Percentiles rank a stretch among this genome's conserved stretches.
These are phyloP conservation scores for Brachionus rubens DNA, from an alignment of 1,140 invertebrate species.

Conservation along the genomic window DNA sequence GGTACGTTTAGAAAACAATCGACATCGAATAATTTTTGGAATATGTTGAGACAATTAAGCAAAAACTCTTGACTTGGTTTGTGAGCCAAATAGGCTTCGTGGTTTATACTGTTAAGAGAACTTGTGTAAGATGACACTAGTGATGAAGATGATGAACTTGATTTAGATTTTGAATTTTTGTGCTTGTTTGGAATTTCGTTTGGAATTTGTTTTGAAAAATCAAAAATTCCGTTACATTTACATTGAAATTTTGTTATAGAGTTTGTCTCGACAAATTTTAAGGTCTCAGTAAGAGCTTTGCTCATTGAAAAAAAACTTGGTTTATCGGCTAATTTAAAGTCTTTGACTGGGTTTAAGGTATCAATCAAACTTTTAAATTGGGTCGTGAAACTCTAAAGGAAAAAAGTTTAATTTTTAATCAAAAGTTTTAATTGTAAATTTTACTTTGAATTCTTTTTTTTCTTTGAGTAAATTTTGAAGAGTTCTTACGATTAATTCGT, in stretches of 20 bases:
- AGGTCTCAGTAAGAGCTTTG: background rate
- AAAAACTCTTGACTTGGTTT: slow-evolving; percentile 38
- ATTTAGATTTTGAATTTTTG: background rate
- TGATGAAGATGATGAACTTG: background rate
- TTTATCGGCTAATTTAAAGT: background rate
- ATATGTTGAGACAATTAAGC: slow-evolving; percentile 11
- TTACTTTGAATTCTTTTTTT: slow-evolving; percentile 29
- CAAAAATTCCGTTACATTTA: slow-evolving; percentile 22
- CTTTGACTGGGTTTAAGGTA: background rate
- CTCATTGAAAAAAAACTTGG: background rate
- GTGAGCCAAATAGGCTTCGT: background rate
- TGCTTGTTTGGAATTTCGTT: slow-evolving; percentile 3
- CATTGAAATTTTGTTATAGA: slow-evolving; percentile 37
- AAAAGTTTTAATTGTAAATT: background rate
- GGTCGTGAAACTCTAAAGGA: background rate
- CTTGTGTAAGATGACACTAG: background rate
- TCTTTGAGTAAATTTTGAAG: slow-evolving; percentile 21
- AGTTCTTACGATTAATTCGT: background rate
- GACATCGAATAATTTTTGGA: slow-evolving; percentile 45
- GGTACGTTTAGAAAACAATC: slow-evolving; percentile 32
- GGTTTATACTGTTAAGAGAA: background rate
- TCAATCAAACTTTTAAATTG: slow-evolving; percentile 32
- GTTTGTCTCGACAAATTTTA: slow-evolving; percentile 12
- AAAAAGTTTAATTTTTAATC: background rate
- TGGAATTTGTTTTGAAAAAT: background rate